Evolutionary conservation across 2,888 invertebrate genomes (phyloP), one percentile per base, ranked within the genome.

Genomic region (Alviniconcha strummeri): DNA sequence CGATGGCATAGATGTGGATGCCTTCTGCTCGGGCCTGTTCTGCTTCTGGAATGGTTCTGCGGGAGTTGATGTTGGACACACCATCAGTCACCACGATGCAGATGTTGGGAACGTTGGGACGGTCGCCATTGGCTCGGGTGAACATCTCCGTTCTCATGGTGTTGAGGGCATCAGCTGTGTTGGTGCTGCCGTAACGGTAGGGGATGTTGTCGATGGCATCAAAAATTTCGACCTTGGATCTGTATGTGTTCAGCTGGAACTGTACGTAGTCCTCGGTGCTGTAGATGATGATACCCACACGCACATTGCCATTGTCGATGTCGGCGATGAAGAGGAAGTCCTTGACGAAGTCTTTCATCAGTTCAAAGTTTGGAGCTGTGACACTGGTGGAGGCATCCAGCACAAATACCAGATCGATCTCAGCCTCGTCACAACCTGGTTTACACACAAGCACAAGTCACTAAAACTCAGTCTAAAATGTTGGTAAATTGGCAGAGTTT

Each of bases 81-180:
- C 92, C 92, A 81, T 92, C 91, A 57, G 91, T 90, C 57, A 92
- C 83, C 9, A 92, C 85, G 54, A 92, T 87, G 72, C 87, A 88
- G 56, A 92, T 84, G 85, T 92, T 91, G 11, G 84, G 88, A 7
- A 90, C 91, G 60, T 86, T 88, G 13, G 88, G 87, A 19, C 92
- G 86, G 86, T 92, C 92, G 17, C 90, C 91, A 81, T 86, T 86
- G 57, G 55, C 67, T 77, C n/a, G 72, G 64, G 83, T 84, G 80
- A 83, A 90, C 85, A 89, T 88, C 74, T 86, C 80, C 19, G 82
- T 83, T 56, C 89, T 85, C 86, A 89, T 87, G 55, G 88, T 84
- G 9, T 87, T 82, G 7, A 91, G 84, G 55, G 87, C 90, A 56
- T 86, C 87, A 19, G 89, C 90, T 52, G 90, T 90, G 86, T 91